These are phyloP conservation scores for Nyctibius bracteatus DNA, from an alignment of 2,113 vertebrate species.

Conservation along the genomic window DNA sequence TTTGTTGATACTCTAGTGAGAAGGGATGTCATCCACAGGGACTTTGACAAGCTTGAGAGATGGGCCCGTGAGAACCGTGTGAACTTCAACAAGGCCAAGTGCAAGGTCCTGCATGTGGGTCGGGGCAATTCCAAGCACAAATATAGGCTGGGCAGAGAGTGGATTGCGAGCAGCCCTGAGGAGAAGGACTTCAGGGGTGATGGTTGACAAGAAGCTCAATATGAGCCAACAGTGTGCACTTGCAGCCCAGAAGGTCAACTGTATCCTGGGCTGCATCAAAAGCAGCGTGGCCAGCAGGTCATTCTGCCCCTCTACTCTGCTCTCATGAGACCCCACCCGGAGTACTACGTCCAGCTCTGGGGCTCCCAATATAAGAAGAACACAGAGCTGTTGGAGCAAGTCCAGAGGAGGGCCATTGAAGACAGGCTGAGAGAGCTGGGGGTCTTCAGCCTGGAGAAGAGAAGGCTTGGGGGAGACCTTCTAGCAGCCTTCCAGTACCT, in stretches of 20 bases:
- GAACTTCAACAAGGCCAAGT: neutral
- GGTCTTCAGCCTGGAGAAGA: neutral
- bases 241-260: neutral
- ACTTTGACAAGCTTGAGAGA: neutral
- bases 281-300: neutral
- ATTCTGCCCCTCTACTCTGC: neutral
- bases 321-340: too few relatives aligned
- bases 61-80: fast-evolving
- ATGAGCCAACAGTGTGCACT: fast-evolving
- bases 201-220: neutral
- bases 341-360: neutral
- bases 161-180: neutral
- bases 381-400: fast-evolving
- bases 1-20: neutral
- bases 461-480: neutral
- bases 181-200: neutral
- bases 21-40: neutral
- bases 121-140: too few relatives aligned
- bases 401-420: neutral
- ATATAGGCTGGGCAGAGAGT: neutral
- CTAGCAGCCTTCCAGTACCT: neutral
- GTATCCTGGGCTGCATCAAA: neutral
- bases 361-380: neutral
- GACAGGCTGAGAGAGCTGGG: neutral
- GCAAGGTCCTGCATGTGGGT: neutral